Base-by-base conservation (phyloP, 2,113 vertebrate species). In the Pandion haliaetus region DNA sequence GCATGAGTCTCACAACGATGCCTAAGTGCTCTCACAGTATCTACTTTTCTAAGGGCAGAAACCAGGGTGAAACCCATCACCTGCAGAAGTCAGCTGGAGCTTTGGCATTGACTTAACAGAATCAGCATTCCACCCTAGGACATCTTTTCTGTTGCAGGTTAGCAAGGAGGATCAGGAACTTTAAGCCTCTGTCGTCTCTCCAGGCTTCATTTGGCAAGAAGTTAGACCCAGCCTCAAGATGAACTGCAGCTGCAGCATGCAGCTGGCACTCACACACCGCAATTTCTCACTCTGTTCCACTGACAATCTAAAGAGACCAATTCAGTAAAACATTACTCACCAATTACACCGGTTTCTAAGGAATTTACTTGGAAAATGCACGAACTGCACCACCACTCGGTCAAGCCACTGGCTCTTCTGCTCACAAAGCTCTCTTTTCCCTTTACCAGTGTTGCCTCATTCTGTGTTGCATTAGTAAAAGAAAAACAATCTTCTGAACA, bases 251-350 rank as follows among this genome's bases (percentile, higher is more conserved):
- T 50, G 32, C 63, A 87, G 67, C 21, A 69, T 23, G 61, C 17
- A 66, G 55, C 70, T 90, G 73, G 82, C 88, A 90, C 54, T 55
- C 82, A 86, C 66, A 55, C 42, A 29, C 11, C 4, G 12, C 49
- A 79, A 6, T 93, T 96, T 97, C 73, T 97, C 77, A 82, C 45
- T 70, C 44, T 5, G 1, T 92, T 86, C 89, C 54, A 83, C 47
- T 70, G 80, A 89, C 55, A 83, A 74, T 78, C 65, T 87, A 77
- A 93, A 84, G 72, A 93, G 61, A 83, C 17, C 45, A 91, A 82
- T 63, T 96, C 83, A 94, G 57, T 71, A 94, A 96, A 97, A 92
- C 49, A 81, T 70, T 58, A 86, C 78, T 95, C 58, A 91, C 44
- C 69, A 91, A 67, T 95, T 82, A 93, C 32, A 69, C 24, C 12